Evolutionary conservation across 1,140 invertebrate species (phyloP).

Genomic region (Octopus bimaculoides): DNA sequence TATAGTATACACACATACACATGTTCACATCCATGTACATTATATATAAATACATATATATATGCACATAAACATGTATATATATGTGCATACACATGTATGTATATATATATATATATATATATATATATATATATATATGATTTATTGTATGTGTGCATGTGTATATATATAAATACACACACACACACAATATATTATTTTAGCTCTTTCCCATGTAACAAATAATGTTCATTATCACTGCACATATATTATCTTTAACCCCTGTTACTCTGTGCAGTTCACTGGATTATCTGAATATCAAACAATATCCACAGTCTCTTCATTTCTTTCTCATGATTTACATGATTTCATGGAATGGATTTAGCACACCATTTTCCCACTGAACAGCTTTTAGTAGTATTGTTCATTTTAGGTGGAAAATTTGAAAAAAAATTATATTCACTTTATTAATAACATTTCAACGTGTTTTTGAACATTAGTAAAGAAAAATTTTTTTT

Average conservation of each 20-base stretch:
- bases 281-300: background rate
- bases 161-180: background rate
- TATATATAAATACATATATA: background rate
- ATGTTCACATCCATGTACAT: background rate
- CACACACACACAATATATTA: background rate
- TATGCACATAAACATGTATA: background rate
- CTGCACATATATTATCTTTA: background rate
- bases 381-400: too few species aligned
- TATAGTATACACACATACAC: background rate
- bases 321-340: background rate
- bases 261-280: background rate
- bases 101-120: constrained; percentile 3
- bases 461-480: too few species aligned
- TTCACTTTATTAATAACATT: too few species aligned
- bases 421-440: too few species aligned
- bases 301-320: background rate
- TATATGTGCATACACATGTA: background rate
- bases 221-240: background rate
- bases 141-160: background rate
- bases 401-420: too few species aligned
- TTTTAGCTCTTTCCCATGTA: background rate
- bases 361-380: background rate
- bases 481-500: too few species aligned
- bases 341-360: background rate
- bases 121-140: background rate